Base-by-base conservation (phyloP, 2,888 invertebrate genomes). In the Harpalus rufipes region DNA sequence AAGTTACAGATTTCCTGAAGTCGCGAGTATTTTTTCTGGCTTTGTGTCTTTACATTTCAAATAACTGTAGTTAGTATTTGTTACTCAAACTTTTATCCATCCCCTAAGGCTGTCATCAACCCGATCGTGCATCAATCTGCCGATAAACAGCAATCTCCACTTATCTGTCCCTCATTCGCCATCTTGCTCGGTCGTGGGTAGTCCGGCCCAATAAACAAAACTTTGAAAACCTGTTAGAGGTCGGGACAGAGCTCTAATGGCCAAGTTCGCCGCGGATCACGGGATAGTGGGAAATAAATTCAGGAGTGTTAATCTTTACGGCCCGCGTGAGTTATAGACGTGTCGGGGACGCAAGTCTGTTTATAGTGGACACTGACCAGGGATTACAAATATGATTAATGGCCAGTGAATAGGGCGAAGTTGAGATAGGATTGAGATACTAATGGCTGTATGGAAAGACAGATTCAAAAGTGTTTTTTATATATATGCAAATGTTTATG, bases 191-290 rank as follows among this genome's bases (percentile, higher is more conserved):
- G 25, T 63, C 41, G 81, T 81, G 81, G 81, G 65, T 65, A 81
- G 81, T 44, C 16, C 63, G 58, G 51, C 51, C 65, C 68, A 65
- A 81, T 81, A 81, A 81, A 81, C 81, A 68, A 81, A 81, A 81
- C 81, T 81, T 81, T 81, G 80, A 81, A 81, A 81, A 81, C 81
- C 81, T 81, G 81, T 81, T 81, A 81, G 81, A 65, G 81, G 65
- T 21, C 68, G 18, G 51, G 65, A 51, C 68, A 32, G 68, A 32
- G n/a, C 68, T 81, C 81, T 81, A 81, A 81, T 81, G 81, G 81
- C 51, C 21, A 81, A 81, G 81, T 81, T 81, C n/a, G 39, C n/a
- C 32, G 32, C 14, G 68, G 68, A 68, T 68, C 32, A 12, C 12
- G 6, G 68, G 3, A 32, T 39, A 32, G 39, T 39, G 68, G 21